Evolutionary conservation across 2,113 vertebrate genomes (phyloP).

Genomic region (Gymnobelideus leadbeateri): DNA sequence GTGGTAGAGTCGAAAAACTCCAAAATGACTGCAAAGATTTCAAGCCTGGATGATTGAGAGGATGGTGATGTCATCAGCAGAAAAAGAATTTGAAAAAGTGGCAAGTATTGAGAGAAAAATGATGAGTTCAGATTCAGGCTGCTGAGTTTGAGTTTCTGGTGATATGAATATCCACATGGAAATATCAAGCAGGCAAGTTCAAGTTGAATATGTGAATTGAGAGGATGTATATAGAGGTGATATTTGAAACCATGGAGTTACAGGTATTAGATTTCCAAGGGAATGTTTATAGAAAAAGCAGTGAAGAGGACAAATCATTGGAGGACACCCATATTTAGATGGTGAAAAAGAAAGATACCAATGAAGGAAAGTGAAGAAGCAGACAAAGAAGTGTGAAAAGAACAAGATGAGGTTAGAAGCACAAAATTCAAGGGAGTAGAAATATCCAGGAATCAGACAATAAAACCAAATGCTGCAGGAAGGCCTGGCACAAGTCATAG

Average conservation of each 20-base stretch:
- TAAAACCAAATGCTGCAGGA: neutral
- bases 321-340: neutral
- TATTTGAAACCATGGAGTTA: neutral
- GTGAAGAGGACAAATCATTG: neutral
- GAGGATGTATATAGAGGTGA: neutral
- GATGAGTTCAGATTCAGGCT: neutral
- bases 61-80: neutral
- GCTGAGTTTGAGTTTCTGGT: neutral
- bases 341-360: neutral
- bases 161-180: neutral
- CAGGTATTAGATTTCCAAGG: neutral
- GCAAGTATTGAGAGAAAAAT: neutral
- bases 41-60: neutral
- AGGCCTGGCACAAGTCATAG: neutral
- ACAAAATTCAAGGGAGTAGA: neutral
- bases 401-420: neutral
- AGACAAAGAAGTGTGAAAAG: neutral
- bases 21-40: neutral
- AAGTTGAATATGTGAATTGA: neutral
- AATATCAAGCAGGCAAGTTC: neutral
- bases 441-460: neutral
- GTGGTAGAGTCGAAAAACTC: neutral
- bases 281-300: neutral
- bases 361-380: neutral
- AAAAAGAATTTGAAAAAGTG: neutral